phyloP scores from a whole-genome alignment of 2,797 vertebrate species.

The Tympanoctomys barrerae region DNA sequence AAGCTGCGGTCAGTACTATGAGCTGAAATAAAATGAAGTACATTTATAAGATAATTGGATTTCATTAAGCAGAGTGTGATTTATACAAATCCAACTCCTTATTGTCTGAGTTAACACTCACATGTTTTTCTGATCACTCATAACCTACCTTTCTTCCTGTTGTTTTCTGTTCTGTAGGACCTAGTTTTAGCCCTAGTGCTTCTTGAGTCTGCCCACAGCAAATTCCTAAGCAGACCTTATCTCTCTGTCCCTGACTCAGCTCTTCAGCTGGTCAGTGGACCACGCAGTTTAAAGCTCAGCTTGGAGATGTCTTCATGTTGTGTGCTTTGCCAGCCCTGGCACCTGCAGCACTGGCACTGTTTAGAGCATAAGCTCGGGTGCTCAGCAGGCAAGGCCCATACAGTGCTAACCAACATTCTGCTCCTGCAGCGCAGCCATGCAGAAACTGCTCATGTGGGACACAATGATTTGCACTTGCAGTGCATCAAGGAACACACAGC shows the following conservation, averaged over 20 bases:
- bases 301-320: background rate
- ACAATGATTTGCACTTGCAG: no score
- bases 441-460: background rate
- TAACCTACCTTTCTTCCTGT: background rate
- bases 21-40: conserved; percentile 38
- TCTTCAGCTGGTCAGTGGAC: background rate
- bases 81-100: background rate
- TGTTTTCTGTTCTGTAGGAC: background rate
- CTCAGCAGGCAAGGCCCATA: background rate
- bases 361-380: background rate
- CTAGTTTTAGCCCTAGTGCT: background rate
- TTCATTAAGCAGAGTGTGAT: background rate
- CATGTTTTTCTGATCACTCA: background rate
- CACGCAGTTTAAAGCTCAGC: background rate
- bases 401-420: background rate
- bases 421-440: background rate
- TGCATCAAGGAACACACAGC: no score
- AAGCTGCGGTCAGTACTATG: background rate
- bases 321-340: background rate
- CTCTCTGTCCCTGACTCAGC: background rate
- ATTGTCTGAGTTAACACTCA: background rate
- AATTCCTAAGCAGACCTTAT: background rate
- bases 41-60: background rate
- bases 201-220: background rate
- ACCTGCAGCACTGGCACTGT: no score